Evolutionary conservation across 1,140 invertebrate genomes (phyloP).

Genomic region (Cydia fagiglandana): DNA sequence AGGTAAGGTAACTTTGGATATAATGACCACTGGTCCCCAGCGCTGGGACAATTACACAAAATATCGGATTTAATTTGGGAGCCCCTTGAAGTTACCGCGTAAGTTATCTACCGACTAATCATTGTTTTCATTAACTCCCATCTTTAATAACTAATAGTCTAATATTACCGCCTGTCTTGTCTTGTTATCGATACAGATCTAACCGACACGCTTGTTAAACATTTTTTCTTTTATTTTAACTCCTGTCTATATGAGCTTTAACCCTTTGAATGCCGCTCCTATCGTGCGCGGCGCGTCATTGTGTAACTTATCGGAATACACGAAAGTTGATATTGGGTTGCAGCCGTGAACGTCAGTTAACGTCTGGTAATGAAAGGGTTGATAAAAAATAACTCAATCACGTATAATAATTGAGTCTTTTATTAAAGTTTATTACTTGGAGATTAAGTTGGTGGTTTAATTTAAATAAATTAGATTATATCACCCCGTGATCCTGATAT

Average conservation of each 20-base stretch:
- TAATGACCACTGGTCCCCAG: no score
- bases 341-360: no score
- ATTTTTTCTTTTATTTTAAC: not conserved
- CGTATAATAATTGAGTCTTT: conserved; percentile 19
- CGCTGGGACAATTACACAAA: no score
- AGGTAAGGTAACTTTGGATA: no score
- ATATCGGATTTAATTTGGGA: no score
- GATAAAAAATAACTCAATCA: conserved; percentile 26
- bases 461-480: conserved; percentile 32
- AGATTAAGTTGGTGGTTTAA: conserved; percentile 17
- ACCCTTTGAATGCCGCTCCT: no score
- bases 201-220: not conserved
- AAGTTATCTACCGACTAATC: no score
- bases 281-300: no score
- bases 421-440: conserved; percentile 23
- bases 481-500: conserved; percentile 2
- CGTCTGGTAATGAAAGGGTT: not conserved
- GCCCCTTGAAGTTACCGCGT: no score
- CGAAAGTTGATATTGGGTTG: no score
- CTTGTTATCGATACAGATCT: not conserved
- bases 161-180: not conserved
- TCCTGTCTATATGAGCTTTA: conserved; percentile 1
- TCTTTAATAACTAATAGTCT: not conserved
- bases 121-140: not conserved
- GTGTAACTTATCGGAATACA: no score